A percentile compares a stretch with the other conserved stretches of the same genome.
Conservation (phyloP, 2,888 invertebrate genomes). For the Pristionchus japonicus region DNA sequence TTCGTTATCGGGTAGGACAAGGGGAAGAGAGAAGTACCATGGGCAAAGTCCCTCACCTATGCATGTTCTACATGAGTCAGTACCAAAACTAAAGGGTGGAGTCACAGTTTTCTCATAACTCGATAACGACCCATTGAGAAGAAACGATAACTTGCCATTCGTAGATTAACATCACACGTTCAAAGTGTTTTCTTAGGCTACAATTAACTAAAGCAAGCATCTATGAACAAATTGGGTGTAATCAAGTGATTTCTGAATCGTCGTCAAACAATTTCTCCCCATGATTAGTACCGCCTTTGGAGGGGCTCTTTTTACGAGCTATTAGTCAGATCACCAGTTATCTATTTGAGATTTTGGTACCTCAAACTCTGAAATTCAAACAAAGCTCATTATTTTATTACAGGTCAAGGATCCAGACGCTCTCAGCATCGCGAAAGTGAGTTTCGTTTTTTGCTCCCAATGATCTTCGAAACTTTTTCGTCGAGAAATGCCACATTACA, state of each 20-base stretch:
- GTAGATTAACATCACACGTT: neutral
- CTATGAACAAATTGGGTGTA: neutral
- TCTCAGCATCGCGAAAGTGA: slow-evolving; percentile 1
- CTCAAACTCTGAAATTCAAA: neutral
- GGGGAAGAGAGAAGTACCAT: no score
- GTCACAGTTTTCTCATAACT: neutral
- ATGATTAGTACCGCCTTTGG: slow-evolving; percentile 31
- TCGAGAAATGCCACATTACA: neutral
- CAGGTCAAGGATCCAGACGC: slow-evolving; percentile 26
- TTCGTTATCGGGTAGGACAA: neutral
- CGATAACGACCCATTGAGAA: neutral
- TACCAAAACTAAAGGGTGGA: neutral
- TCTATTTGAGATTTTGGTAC: neutral
- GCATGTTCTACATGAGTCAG: neutral
- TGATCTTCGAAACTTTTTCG: neutral
- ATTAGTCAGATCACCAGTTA: slow-evolving; percentile 3
- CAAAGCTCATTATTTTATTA: neutral
- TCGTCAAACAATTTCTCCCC: neutral
- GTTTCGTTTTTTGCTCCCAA: neutral
- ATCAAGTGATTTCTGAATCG: slow-evolving; percentile 6
- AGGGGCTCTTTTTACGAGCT: neutral
- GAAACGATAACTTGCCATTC: neutral
- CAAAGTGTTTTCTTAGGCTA: neutral
- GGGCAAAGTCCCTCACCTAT: neutral
- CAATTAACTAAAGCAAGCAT: neutral